Evolutionary conservation across 35 echinoderm and acorn worm genomes (phyloP).

Genomic region (Hemicentrotus pulcherrimus): DNA sequence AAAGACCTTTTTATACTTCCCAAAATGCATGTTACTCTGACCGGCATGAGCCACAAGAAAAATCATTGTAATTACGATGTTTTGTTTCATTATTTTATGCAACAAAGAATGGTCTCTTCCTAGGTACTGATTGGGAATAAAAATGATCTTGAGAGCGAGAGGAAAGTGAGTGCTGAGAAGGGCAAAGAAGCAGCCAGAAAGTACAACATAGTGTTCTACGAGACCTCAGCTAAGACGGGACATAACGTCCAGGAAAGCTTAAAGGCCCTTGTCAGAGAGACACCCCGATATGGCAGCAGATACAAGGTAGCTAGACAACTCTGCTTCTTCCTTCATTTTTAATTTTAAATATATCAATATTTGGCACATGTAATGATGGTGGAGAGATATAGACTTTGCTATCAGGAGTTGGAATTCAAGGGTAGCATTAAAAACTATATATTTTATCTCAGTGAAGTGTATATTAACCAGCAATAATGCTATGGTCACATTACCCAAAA

Average conservation of each 20-base stretch:
- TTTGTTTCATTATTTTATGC: no score
- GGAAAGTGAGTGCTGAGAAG: conserved; percentile 67
- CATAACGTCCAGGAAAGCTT: conserved; percentile 71
- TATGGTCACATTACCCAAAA: no score
- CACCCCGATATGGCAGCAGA: conserved; percentile 50
- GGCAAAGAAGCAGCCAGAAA: conserved; percentile 63
- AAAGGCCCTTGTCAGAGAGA: conserved; percentile 70
- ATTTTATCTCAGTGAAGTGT: no score
- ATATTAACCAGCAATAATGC: no score
- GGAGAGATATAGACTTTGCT: not conserved
- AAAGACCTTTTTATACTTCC: no score
- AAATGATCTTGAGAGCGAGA: conserved; percentile 72
- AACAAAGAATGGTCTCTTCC: not conserved
- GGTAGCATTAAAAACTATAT: no score
- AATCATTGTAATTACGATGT: no score
- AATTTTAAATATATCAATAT: not conserved
- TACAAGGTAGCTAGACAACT: conserved; percentile 69
- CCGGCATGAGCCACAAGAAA: no score
- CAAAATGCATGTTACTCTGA: no score
- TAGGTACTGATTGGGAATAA: conserved; percentile 90
- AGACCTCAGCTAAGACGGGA: conserved; percentile 90
- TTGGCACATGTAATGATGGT: not conserved
- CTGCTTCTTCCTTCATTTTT: not conserved
- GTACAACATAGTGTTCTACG: conserved; percentile 64
- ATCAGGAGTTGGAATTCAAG: not conserved